Base-by-base conservation (phyloP, 2,797 vertebrate genomes). In the Clarias pachynema region DNA sequence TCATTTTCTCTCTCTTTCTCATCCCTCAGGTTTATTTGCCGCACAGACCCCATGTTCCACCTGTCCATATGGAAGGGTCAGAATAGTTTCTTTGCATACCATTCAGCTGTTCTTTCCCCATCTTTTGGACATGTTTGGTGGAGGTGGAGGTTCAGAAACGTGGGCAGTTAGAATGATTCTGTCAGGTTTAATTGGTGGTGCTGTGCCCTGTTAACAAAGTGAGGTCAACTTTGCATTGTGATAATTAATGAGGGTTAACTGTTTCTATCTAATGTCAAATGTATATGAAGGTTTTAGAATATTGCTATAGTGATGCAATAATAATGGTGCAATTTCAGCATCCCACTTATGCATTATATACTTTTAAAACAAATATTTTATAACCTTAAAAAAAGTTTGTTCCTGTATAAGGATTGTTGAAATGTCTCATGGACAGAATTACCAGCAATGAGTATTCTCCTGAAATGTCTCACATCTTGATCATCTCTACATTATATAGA, bases 211-310 rank as follows among this genome's bases (percentile, higher is more conserved):
- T 82, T 82, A 79, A 84, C 87, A 89, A 84, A 91, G 88, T 86
- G 78, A 85, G 79, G 88, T 89, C 81, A 84, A 82, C 83, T 85
- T 86, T 79, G 74, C 68, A 74, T 70, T 84, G 81, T 91, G 89
- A 89, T 91, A 90, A 93, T 91, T 91, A 89, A 86, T 84, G 59
- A 79, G 86, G 89, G 87, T 88, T 91, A 78, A 79, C 77, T 81
- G 81, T 85, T 88, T 86, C 66, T 26, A 84, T 59, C 59, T 62
- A 62, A 40, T 79, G 24, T 44, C 62, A 79, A 44, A 63, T 62
- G 20, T 14, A 44, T 15, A 9, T 40, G 34, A 12, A 60, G 15
- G 9, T 62, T 79, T 40, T 31, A n/a, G 59, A 63, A 63, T 44
- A 44, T 63, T 40, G 6, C 22, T 40, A 6, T 34, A 34, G 56